Base-by-base conservation (phyloP, 2,888 invertebrate species). In the Elysia crispata region DNA sequence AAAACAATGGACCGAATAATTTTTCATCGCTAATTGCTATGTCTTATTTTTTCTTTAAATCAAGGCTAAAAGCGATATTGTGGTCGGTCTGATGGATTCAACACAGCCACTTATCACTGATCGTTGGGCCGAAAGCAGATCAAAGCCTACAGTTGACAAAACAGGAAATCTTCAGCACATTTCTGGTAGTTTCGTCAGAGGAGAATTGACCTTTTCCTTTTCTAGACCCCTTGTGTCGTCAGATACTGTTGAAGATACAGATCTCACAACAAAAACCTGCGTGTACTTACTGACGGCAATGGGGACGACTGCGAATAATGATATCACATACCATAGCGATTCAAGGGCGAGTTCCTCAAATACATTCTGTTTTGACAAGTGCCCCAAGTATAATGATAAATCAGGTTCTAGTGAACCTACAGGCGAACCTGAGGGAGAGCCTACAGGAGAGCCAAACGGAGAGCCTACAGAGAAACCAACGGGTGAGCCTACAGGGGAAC, bases 371-470 rank as follows among this genome's bases (percentile, higher is more conserved):
- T 73, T 73, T 30, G 25, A 20, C 57, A 50, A 57, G 1, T 73
- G 73, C 57, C 67, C 74, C 18, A 15, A 87, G 0, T 28, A 60
- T n/a, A 86, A 90, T 84, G 91, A 93, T 1, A 93, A 94, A 85
- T 89, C 81, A n/a, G 80, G 92, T 8, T 74, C 74, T 18, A 18
- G 76, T 0, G 89, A 93, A 86, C 91, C 93, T 0, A 77, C 81
- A 64, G 28, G 93, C 0, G 92, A 92, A 62, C 72, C 67, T 0
- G 92, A 91, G 77, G 91, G 93, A 31, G 84, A 84, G 33, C 20
- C 76, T 5, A 81, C 82, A 20, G n/a, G 85, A 0, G 91, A 82
- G 77, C 91, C 92, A 1, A 80, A 69, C 30, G 60, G 81, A 13
- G 70, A 76, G 11, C 41, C 41, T 6, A 11, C 3, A n/a, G n/a